These are phyloP conservation scores for Amazona vittata DNA, from an alignment of 2,113 vertebrate species.

Conservation along the genomic window DNA sequence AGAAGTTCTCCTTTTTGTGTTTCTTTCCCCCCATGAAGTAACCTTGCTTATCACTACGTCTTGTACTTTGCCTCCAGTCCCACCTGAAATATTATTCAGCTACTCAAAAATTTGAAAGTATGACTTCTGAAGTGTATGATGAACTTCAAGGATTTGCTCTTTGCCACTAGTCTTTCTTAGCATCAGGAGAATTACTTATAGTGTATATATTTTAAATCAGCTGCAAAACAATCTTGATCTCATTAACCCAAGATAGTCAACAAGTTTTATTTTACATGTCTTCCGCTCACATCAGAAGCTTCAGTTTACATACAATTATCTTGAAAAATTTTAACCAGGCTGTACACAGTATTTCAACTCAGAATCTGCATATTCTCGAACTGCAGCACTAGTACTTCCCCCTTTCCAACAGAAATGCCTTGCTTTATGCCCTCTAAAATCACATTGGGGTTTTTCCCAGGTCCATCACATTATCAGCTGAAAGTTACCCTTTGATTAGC, in stretches of 20 bases:
- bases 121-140: neutral
- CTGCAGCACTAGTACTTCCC: neutral
- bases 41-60: neutral
- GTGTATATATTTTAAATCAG: too few relatives aligned
- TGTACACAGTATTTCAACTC: neutral
- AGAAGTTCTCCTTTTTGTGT: neutral
- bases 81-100: neutral
- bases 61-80: neutral
- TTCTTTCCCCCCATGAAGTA: neutral
- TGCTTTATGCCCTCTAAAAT: neutral
- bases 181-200: neutral
- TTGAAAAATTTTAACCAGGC: neutral
- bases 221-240: neutral
- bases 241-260: neutral
- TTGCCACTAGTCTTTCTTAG: neutral
- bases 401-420: neutral
- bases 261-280: neutral
- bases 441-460: neutral
- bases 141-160: neutral
- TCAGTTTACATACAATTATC: neutral
- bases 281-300: neutral
- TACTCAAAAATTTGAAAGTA: neutral
- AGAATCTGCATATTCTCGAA: neutral
- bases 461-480: neutral
- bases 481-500: neutral